Conservation (phyloP, 2,797 vertebrate genomes). For the Coilia nasus region DNA sequence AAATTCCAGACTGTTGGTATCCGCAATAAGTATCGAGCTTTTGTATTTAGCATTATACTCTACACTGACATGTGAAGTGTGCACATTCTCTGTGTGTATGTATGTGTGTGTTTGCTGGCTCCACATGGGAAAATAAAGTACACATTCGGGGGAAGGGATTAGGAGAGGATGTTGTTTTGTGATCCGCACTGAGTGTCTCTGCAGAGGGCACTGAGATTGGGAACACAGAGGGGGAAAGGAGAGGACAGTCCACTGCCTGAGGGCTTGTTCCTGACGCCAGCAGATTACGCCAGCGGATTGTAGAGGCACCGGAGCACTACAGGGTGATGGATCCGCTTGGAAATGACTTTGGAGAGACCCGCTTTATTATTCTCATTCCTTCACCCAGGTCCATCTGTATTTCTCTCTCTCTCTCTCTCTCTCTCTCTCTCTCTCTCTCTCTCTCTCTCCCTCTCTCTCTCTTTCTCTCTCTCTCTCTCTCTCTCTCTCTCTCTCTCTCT, state of each 20-base stretch:
- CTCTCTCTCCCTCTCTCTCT: neutral
- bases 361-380: conserved; percentile 26
- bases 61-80: too few species aligned
- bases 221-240: too few species aligned
- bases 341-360: conserved; percentile 31
- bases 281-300: neutral
- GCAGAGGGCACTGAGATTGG: too few species aligned
- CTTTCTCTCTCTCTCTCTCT: neutral
- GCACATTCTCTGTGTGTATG: too few species aligned
- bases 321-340: conserved; percentile 12
- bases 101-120: too few species aligned
- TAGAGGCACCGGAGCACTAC: neutral
- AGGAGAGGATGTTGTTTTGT: too few species aligned
- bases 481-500: neutral
- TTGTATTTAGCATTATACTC: too few species aligned
- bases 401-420: neutral
- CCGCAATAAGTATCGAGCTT: neutral
- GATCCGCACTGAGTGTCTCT: too few species aligned
- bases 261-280: neutral
- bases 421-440: neutral
- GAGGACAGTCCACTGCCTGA: neutral
- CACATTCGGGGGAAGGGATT: too few species aligned
- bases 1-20: neutral
- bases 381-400: neutral
- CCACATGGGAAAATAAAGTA: too few species aligned